Percentiles rank a stretch among this genome's conserved stretches.
Conservation (phyloP, 2,113 vertebrate species). For the Aphelocoma coerulescens region DNA sequence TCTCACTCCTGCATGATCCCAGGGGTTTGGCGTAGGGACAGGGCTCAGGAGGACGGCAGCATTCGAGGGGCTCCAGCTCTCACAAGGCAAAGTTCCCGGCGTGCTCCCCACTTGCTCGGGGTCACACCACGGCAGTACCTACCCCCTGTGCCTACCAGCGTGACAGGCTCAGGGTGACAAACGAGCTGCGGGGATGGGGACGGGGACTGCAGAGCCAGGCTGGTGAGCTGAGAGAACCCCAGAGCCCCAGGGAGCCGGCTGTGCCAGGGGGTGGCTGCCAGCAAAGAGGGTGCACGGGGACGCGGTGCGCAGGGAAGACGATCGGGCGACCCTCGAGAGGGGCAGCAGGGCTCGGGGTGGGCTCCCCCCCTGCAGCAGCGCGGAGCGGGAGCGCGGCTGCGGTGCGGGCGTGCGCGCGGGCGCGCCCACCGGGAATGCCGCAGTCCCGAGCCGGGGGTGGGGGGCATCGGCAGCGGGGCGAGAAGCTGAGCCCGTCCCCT, state of each 20-base stretch:
- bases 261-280: not conserved
- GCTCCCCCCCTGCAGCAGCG: not conserved
- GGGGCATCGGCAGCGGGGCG: not conserved
- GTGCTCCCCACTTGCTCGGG: fast-evolving
- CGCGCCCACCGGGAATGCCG: not conserved
- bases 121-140: fast-evolving
- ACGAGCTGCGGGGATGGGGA: not conserved
- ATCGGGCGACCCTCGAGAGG: no score
- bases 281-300: not conserved
- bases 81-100: not conserved
- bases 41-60: fast-evolving
- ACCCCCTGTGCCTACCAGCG: not conserved
- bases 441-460: not conserved
- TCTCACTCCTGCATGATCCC: not conserved
- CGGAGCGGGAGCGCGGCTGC: not conserved
- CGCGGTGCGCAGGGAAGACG: no score
- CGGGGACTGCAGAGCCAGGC: not conserved
- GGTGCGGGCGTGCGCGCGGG: not conserved
- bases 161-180: not conserved
- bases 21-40: not conserved
- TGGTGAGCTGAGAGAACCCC: not conserved
- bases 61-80: not conserved
- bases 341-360: not conserved
- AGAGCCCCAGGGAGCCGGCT: not conserved
- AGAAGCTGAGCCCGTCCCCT: not conserved